Base-by-base conservation (phyloP, 2,797 vertebrate genomes). In the Xenopus petersii region DNA sequence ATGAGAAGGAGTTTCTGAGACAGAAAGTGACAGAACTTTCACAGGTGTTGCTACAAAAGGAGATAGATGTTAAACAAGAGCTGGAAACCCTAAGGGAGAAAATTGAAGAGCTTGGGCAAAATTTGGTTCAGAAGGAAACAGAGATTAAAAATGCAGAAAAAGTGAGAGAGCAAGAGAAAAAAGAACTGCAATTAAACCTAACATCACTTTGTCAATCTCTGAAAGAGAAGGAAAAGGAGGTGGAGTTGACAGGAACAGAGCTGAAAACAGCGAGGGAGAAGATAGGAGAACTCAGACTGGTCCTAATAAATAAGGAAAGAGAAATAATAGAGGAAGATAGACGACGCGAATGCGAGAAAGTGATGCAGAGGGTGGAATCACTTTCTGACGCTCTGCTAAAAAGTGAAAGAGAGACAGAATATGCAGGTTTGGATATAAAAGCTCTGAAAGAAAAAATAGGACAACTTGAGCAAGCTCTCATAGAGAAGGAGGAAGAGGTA, bases 301-400 rank as follows among this genome's bases (percentile, higher is more conserved):
- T 5, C 58, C 60, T 88, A 58, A 49, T 2, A 48, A 62, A 47
- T 42, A 81, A 82, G 70, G 84, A 84, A 16, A n/a, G 30, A 49
- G 60, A 64, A 30, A 21, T 65, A 0, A 33, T 48, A 47, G n/a
- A 64, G 67, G 63, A 81, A 87, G 48, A 76, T 81, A 17, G 49
- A 42, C 58, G 9, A 26, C 4, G 12, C 12, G 21, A 11, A 24
- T 3, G 21, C 1, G 58, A 86, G 70, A 24, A 48, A 0, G 73
- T 87, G 33, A 24, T 0, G 21, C 79, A 86, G 77, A 80, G 70
- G 54, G 73, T 86, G 9, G 75, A 63, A 60, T 71, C 56, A 17
- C 30, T 63, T 13, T 5, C 7, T 1, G 26, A 63, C 4, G 10
- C 58, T 60, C 21, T 60, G 10, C 8, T 10, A 12, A 17, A 60